phyloP scores from a whole-genome alignment of 2,113 vertebrate genomes.

The Corythornis cristatus region DNA sequence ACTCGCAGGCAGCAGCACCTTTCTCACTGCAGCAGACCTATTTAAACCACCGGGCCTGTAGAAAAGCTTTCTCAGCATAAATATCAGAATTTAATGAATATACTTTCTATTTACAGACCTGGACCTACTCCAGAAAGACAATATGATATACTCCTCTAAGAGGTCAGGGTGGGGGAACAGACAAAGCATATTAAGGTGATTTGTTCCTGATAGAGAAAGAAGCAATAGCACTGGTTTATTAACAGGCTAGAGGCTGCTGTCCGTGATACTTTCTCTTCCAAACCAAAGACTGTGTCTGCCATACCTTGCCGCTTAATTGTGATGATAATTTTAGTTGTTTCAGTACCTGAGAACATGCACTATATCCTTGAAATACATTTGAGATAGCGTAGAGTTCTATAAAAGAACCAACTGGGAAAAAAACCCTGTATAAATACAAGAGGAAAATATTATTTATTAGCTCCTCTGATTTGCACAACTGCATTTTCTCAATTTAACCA shows the following conservation, averaged over 20 bases:
- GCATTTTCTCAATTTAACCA: neutral
- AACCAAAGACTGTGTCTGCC: neutral
- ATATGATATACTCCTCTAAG: neutral
- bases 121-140: neutral
- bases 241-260: neutral
- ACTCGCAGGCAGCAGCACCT: neutral
- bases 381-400: neutral
- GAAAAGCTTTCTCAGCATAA: neutral
- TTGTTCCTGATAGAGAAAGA: neutral
- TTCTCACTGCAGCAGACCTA: neutral
- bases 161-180: neutral
- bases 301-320: neutral
- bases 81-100: neutral
- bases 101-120: neutral
- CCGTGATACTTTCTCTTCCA: neutral
- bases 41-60: neutral
- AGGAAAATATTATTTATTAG: neutral
- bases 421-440: fast-evolving
- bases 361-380: neutral
- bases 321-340: neutral
- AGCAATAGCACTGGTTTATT: neutral
- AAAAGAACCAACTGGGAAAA: neutral
- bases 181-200: neutral
- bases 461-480: neutral
- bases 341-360: neutral